Conservation (phyloP, 2,113 vertebrate genomes). For the Mustela nigripes region DNA sequence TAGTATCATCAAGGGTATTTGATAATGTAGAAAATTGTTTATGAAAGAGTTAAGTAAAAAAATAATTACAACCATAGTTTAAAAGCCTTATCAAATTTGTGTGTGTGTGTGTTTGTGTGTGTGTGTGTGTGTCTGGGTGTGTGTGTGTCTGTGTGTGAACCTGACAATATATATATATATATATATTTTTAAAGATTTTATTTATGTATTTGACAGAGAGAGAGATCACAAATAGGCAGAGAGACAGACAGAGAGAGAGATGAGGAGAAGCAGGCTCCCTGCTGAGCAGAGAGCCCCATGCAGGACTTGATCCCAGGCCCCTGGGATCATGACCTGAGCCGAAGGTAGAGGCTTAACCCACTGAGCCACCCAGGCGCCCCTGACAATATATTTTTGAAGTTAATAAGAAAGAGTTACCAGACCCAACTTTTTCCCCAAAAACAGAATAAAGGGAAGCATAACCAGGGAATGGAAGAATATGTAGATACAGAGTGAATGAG, state of each 20-base stretch:
- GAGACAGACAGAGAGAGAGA: too few relatives aligned
- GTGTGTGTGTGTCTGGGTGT: neutral
- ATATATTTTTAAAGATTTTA: too few relatives aligned
- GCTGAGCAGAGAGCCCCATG: too few relatives aligned
- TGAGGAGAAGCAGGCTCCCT: too few relatives aligned
- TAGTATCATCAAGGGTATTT: neutral
- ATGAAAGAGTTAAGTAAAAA: slow-evolving; percentile 8
- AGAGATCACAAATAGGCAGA: too few relatives aligned
- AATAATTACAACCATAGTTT: neutral
- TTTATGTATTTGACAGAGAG: too few relatives aligned
- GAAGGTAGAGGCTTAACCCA: too few relatives aligned
- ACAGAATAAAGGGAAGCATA: neutral
- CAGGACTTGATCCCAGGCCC: too few relatives aligned
- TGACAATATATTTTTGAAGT: neutral
- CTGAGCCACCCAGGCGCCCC: too few relatives aligned
- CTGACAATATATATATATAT: neutral
- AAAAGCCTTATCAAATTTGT: neutral
- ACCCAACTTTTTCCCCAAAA: neutral
- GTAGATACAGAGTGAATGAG: neutral
- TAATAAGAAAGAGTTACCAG: neutral
- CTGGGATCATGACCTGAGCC: too few relatives aligned
- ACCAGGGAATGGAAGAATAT: neutral
- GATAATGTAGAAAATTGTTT: neutral
- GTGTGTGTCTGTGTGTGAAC: neutral
- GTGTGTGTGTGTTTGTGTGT: neutral